Percentiles rank a stretch among this genome's conserved stretches.
phyloP scores from a whole-genome alignment of 2,113 vertebrate species.

The Monarcha castaneiventris region DNA sequence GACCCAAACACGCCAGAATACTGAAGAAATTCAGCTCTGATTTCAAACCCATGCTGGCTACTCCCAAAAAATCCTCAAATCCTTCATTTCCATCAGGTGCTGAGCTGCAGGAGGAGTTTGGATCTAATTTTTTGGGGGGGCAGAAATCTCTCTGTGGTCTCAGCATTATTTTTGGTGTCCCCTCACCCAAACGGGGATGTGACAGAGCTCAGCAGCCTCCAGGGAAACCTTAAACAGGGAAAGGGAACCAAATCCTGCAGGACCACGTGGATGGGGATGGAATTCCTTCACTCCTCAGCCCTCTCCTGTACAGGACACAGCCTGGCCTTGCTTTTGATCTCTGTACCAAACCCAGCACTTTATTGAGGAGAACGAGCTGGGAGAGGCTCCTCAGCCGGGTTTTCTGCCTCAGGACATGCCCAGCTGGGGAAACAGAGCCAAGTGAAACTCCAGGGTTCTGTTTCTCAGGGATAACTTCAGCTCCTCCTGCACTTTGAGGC shows the following conservation, averaged over 20 bases:
- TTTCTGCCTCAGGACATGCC: neutral
- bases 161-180: neutral
- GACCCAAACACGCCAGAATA: neutral
- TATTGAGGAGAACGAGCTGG: neutral
- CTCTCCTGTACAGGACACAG: accelerated
- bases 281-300: neutral
- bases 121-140: accelerated
- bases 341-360: neutral
- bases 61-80: neutral
- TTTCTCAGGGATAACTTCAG: neutral
- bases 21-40: neutral
- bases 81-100: neutral
- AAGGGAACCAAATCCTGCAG: neutral
- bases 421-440: neutral
- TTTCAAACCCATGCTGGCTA: neutral
- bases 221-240: neutral
- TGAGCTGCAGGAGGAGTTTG: neutral
- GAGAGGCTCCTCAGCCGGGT: neutral
- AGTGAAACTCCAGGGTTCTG: neutral
- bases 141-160: neutral
- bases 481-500: neutral
- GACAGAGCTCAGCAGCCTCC: neutral
- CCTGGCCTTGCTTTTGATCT: neutral
- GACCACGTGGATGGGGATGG: accelerated
- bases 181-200: neutral